These are phyloP conservation scores for Antitype chi DNA, from an alignment of 2,888 invertebrate species.

Conservation along the genomic window DNA sequence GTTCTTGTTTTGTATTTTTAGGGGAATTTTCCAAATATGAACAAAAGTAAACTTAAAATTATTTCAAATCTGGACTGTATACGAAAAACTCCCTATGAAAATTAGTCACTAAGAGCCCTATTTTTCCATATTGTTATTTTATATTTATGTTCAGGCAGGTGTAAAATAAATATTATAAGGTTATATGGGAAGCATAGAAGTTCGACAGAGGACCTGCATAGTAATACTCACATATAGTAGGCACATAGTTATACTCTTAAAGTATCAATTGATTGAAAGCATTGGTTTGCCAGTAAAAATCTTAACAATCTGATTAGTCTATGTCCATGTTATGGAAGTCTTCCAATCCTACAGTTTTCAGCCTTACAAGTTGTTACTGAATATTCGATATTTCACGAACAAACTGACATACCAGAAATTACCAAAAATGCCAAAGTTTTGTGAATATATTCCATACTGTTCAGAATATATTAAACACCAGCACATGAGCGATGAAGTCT, in stretches of 20 bases:
- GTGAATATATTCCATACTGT: slow-evolving; percentile 8
- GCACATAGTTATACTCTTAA: background rate
- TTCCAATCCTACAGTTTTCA: no score
- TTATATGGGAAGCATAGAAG: background rate
- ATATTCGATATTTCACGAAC: background rate
- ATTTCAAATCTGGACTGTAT: background rate
- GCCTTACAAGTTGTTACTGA: background rate
- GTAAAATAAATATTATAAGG: background rate
- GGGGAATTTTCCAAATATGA: background rate
- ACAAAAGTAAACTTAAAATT: no score
- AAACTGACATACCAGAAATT: background rate
- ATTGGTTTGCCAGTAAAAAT: background rate
- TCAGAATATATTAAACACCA: slow-evolving; percentile 52
- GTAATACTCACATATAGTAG: no score
- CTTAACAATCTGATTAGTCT: background rate
- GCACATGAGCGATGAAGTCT: slow-evolving; percentile 42
- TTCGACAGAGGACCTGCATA: background rate
- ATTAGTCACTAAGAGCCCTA: no score
- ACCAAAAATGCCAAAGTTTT: slow-evolving; percentile 11
- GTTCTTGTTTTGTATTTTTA: background rate
- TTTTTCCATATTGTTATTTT: no score
- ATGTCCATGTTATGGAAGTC: no score
- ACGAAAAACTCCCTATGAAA: no score
- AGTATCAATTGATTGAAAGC: background rate
- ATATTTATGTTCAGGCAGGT: no score